These are phyloP conservation scores for Tupaia tana DNA, from an alignment of 2,113 vertebrate genomes.

Conservation along the genomic window DNA sequence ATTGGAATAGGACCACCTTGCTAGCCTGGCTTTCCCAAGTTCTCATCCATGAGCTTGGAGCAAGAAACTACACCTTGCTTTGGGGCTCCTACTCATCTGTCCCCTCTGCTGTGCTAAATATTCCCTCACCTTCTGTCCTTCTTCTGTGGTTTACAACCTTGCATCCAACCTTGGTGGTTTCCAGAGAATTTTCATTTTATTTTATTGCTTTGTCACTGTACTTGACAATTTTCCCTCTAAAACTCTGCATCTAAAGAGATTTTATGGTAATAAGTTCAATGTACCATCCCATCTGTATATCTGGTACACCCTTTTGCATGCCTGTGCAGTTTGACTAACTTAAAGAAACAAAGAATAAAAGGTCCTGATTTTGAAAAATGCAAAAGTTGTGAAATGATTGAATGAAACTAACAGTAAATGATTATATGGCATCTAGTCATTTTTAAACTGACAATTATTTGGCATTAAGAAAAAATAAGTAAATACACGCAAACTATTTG, in stretches of 20 bases:
- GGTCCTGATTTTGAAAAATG: neutral
- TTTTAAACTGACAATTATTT: neutral
- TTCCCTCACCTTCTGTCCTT: fast-evolving
- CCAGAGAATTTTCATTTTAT: neutral
- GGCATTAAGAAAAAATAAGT: neutral
- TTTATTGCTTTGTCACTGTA: neutral
- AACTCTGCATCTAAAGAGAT: neutral
- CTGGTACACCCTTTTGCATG: neutral
- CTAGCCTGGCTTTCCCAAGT: neutral
- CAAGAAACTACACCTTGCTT: neutral
- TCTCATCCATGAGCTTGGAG: neutral
- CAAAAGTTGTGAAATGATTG: neutral
- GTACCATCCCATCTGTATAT: neutral
- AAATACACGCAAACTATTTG: neutral
- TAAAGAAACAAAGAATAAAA: neutral
- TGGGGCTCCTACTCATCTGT: neutral
- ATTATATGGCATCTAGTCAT: neutral
- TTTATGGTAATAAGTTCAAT: neutral
- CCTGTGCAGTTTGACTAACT: neutral
- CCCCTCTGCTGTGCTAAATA: neutral
- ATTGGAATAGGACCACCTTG: too few relatives aligned
- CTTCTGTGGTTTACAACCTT: fast-evolving
- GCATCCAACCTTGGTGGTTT: too few relatives aligned
- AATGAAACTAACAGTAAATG: neutral
- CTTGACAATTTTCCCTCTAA: neutral